Evolutionary conservation across 2,888 invertebrate species (phyloP).

Genomic region (Dimorphilus gyrociliatus): DNA sequence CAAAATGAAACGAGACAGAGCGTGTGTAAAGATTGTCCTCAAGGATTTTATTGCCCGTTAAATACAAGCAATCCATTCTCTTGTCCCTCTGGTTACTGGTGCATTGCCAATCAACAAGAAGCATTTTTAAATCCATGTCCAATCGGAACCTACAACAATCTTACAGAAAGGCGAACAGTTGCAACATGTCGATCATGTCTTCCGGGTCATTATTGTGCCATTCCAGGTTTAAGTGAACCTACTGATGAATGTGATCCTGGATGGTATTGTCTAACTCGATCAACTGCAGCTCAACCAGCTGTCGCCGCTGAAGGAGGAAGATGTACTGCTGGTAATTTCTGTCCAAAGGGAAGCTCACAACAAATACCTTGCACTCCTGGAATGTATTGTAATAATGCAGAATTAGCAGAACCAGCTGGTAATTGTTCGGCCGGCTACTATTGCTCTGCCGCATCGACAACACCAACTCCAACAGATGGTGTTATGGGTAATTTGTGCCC

Average conservation of each 20-base stretch:
- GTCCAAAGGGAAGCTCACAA: conserved; percentile 8
- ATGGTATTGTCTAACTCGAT: conserved; percentile 24
- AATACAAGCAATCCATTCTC: conserved; percentile 22
- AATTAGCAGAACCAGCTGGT: conserved; percentile 19
- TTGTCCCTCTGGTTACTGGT: conserved; percentile 27
- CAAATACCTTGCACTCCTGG: conserved; percentile 20
- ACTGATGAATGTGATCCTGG: conserved; percentile 26
- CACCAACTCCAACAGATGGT: conserved; percentile 10
- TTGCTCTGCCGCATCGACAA: conserved; percentile 11
- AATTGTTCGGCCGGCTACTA: conserved; percentile 22
- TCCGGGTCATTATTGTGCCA: conserved; percentile 29
- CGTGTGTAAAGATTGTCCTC: conserved; percentile 19
- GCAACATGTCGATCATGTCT: conserved; percentile 22
- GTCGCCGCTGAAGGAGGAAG: conserved; percentile 6
- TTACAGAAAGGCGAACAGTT: conserved; percentile 15
- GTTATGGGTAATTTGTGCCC: conserved; percentile 22
- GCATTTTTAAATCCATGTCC: conserved; percentile 21
- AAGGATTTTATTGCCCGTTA: conserved; percentile 24
- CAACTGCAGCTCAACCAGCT: conserved; percentile 15
- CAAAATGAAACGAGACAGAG: conserved; percentile 16
- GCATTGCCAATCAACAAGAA: conserved; percentile 11
- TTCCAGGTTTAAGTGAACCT: conserved; percentile 19
- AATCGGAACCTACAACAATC: conserved; percentile 25
- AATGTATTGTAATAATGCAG: conserved; percentile 22
- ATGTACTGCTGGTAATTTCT: conserved; percentile 8